phyloP scores from a whole-genome alignment of 1,140 invertebrate species.

The Lucilia cuprina region DNA sequence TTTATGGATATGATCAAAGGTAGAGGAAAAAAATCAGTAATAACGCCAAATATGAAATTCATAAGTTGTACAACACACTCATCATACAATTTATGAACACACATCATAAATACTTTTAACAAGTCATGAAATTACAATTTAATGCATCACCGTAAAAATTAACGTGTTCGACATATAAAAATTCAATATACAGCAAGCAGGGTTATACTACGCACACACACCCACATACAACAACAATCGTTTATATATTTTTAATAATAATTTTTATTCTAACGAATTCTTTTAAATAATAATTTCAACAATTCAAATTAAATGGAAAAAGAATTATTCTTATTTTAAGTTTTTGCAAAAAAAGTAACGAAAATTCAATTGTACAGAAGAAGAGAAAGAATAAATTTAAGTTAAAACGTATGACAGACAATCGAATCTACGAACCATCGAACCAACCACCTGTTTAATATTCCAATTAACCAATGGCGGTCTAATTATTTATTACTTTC shows the following conservation, averaged over 20 bases:
- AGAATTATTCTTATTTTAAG: neutral
- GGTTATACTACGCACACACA: too few relatives aligned
- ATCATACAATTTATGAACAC: constrained; percentile 31
- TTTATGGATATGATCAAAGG: too few relatives aligned
- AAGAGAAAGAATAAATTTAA: neutral
- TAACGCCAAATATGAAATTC: neutral
- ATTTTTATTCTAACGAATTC: neutral
- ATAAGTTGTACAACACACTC: neutral
- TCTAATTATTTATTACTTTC: constrained; percentile 32
- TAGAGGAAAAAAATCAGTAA: too few relatives aligned
- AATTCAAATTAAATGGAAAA: neutral
- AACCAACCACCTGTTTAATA: constrained; percentile 16
- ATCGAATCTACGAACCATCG: neutral
- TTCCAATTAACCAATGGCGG: constrained; percentile 28
- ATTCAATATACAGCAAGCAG: neutral
- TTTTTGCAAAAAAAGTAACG: neutral
- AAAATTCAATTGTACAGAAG: neutral
- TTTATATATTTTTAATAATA: neutral
- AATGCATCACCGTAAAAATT: neutral
- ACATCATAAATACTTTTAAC: constrained; percentile 29
- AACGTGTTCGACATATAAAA: constrained; percentile 31
- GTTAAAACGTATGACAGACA: neutral
- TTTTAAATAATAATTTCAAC: neutral
- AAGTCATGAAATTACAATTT: neutral
- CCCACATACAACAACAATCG: neutral